Base-by-base conservation (phyloP, 2,888 invertebrate genomes). In the Villa cingulata region DNA sequence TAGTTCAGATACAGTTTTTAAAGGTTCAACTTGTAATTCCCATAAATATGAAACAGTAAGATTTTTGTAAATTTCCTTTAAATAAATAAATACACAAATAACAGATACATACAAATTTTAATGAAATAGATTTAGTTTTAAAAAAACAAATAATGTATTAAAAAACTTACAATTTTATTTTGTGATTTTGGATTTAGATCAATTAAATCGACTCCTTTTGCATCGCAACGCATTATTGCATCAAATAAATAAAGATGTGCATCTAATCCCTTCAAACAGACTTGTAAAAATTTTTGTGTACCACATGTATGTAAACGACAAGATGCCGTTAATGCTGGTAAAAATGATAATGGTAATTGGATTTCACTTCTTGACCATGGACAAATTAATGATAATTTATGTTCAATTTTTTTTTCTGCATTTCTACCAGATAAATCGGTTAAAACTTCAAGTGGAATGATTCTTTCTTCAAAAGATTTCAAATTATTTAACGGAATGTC, bases 241-340 rank as follows among this genome's bases (percentile, higher is more conserved):
- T 73, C 67, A 0, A 66, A 67, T 47, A 78, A 58, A 34, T 62
- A 57, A 53, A 78, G 69, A 54, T 72, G 68, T n/a, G 73, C 63
- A 51, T 73, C 64, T 2, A 74, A 66, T 20, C 85, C 83, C 6
- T 77, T 76, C 4, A 83, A 75, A 36, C 80, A 75, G 23, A 91
- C 78, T 65, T 91, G 87, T 17, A 92, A 65, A 60, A 87, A 91
- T 70, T 94, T 94, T 55, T 86, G 74, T n/a, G 80, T 76, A 57
- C 83, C 78, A 2, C 86, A 84, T 0, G 94, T 91, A 51, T 90
- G 84, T 15, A 95, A 73, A 45, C 86, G 79, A 74, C 88, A 86
- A 2, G 78, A 76, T 0, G 86, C 78, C 56, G 78, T 77, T 64
- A 95, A 78, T 1, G 94, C 92, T 1, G 90, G 83, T 10, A 82